Percentiles rank a stretch among this genome's conserved stretches.
Evolutionary conservation across 2,113 vertebrate genomes (phyloP).

Genomic region (Polyodon spathula): DNA sequence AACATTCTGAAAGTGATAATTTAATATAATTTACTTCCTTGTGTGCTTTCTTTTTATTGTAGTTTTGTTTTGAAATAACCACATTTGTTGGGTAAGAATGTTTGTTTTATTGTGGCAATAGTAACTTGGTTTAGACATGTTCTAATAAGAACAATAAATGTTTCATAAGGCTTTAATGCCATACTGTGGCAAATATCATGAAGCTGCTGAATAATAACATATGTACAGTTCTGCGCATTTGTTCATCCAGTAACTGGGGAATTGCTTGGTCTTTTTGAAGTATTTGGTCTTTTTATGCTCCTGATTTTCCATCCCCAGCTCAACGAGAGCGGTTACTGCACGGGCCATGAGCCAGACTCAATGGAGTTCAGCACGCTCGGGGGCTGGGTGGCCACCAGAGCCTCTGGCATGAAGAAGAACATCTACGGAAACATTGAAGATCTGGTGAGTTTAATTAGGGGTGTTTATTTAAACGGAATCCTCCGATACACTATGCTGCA

Average conservation of each 20-base stretch:
- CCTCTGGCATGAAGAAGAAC: constrained; percentile 98
- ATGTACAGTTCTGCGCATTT: neutral
- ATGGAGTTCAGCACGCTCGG: constrained; percentile 96
- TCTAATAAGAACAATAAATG: too few relatives aligned
- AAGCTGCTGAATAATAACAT: too few relatives aligned
- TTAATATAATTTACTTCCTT: too few relatives aligned
- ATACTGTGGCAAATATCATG: too few relatives aligned
- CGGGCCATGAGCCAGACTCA: constrained; percentile 94
- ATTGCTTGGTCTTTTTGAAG: neutral
- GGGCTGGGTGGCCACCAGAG: constrained; percentile 94
- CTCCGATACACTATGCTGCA: neutral
- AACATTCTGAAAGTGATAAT: too few relatives aligned
- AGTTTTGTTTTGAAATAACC: too few relatives aligned
- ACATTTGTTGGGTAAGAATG: too few relatives aligned
- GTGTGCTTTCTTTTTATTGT: too few relatives aligned
- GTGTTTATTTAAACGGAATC: neutral
- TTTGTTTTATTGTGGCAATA: too few relatives aligned
- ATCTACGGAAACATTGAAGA: constrained; percentile 98
- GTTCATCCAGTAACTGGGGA: neutral
- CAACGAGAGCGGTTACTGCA: constrained; percentile 90
- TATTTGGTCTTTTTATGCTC: neutral
- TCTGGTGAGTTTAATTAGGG: constrained; percentile 61
- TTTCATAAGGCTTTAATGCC: too few relatives aligned
- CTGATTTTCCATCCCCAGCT: constrained; percentile 60
- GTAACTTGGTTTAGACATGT: too few relatives aligned